phyloP scores from a whole-genome alignment of 2,113 vertebrate genomes.

The Ranitomeya variabilis region DNA sequence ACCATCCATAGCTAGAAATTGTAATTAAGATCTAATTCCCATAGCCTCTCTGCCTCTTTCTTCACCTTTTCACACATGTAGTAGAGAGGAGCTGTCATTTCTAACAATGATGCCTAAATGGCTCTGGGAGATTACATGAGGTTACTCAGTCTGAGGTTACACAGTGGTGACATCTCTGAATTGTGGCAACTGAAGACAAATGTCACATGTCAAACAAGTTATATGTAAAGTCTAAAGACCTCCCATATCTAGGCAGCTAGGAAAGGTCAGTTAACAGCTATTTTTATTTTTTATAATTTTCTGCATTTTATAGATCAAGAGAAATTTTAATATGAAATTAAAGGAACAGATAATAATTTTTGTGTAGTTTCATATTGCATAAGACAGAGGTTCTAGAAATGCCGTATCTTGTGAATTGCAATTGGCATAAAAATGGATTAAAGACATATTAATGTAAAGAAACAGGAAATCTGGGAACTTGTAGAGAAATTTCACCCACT shows the following conservation, averaged over 20 bases:
- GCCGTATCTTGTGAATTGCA: too few species aligned
- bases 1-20: background rate
- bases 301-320: background rate
- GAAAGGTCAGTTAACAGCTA: background rate
- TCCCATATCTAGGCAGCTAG: background rate
- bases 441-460: too few species aligned
- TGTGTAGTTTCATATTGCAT: too few species aligned
- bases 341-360: background rate
- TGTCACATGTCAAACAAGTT: background rate
- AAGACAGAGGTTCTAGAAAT: too few species aligned
- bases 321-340: background rate
- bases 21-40: background rate
- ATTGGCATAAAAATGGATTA: too few species aligned
- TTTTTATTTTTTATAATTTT: background rate
- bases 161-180: background rate
- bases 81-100: background rate
- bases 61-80: background rate
- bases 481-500: too few species aligned
- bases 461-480: too few species aligned
- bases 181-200: background rate
- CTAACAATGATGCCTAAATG: slow-evolving; percentile 8
- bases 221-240: background rate
- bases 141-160: background rate
- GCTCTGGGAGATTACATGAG: background rate
- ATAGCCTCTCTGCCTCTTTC: background rate